Evolutionary conservation across 2,888 invertebrate species (phyloP), one percentile per base, ranked within the genome.

Genomic region (Acleris emargana): DNA sequence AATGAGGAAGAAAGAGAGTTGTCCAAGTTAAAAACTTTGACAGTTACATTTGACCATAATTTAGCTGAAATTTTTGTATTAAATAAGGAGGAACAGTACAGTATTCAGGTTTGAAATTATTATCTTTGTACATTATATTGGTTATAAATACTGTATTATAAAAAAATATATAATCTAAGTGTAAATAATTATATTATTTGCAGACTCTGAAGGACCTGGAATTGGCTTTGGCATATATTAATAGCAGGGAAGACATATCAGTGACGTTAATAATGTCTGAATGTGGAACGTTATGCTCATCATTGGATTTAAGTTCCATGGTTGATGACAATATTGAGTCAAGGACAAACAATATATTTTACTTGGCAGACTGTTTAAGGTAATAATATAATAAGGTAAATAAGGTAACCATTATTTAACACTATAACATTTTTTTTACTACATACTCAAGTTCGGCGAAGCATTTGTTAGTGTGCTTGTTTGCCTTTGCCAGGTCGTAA

Each of bases 131-230:
- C 3, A 9, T 32, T 32, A 9, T 32, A 32, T 9, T 32, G 32
- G 32, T 13, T 38, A 3, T 38, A 38, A 32, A 38, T 38, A 38
- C 38, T 13, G 0, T 9, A 3, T 32, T 3, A 32, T 32, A 32
- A 32, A 32, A 11, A 38, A 38, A 38, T 13, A 13, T 38, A 13
- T 38, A 38, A 13, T 38, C 50, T 55, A 22, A 32, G 42, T n/a
- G 32, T 52, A n/a, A 57, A 55, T 45, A n/a, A 57, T 53, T 45
- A 57, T 67, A 54, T 62, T 62, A 25, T 67, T 92, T 91, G 52
- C 81, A 96, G 97, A 94, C 97, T 60, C 93, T 98, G 81, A 94
- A 94, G 75, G 97, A 97, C 83, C 87, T 98, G 68, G 94, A 94
- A 60, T 93, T 94, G 64, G 95, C 95, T 16, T 85, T 98, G 67